Conservation (phyloP, 2,888 invertebrate genomes). For the Drosophila flavopinicola region DNA sequence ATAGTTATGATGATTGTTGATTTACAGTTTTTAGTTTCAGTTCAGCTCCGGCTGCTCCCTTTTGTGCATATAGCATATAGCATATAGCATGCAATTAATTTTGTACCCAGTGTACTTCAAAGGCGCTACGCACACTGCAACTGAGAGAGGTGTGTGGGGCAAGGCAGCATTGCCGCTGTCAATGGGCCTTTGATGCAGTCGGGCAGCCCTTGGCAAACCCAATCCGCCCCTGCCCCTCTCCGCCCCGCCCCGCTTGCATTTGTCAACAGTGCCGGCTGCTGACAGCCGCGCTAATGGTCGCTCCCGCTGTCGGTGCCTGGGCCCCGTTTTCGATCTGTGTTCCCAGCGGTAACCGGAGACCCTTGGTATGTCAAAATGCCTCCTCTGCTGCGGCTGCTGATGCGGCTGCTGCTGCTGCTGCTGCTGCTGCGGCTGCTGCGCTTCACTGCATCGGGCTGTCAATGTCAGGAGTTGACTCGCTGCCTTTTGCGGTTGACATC, state of each 20-base stretch:
- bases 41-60: conserved; percentile 25
- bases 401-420: neutral
- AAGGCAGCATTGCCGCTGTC: conserved; percentile 30
- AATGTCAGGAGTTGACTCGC: conserved; percentile 62
- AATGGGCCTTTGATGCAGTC: conserved; percentile 71
- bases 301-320: neutral
- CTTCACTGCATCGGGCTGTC: conserved; percentile 51
- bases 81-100: conserved; percentile 73
- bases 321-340: conserved; percentile 42
- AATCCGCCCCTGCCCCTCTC: neutral
- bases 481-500: conserved; percentile 63
- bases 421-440: conserved; percentile 5
- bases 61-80: no score
- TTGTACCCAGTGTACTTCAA: conserved; percentile 66
- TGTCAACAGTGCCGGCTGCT: conserved; percentile 30
- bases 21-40: conserved; percentile 68
- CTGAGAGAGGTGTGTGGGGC: neutral
- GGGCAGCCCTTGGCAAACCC: neutral
- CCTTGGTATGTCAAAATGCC: conserved; percentile 65
- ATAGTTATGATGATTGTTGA: conserved; percentile 79
- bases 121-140: conserved; percentile 50
- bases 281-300: conserved; percentile 66
- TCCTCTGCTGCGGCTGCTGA: neutral
- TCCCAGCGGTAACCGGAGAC: conserved; percentile 72
- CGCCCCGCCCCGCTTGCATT: conserved; percentile 31